phyloP scores from a whole-genome alignment of 2,797 vertebrate genomes.

The Brachyrhaphis roseni region DNA sequence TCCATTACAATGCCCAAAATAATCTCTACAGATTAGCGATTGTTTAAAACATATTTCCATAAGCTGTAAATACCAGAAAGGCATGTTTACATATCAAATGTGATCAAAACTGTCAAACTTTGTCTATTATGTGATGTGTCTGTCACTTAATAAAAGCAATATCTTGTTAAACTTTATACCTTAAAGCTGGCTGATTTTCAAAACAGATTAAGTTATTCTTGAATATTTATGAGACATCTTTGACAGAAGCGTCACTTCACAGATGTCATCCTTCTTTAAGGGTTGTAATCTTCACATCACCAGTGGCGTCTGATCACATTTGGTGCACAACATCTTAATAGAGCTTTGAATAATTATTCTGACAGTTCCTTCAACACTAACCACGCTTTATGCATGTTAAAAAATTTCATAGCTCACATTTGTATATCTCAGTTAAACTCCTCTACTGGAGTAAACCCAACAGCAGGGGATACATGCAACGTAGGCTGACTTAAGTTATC shows the following conservation, averaged over 20 bases:
- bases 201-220: slow-evolving; percentile 38
- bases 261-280: slow-evolving; percentile 57
- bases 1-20: not conserved
- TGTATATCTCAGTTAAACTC: slow-evolving; percentile 24
- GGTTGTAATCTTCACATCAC: slow-evolving; percentile 66
- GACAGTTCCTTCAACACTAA: slow-evolving; percentile 46
- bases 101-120: not conserved
- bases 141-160: slow-evolving; percentile 5
- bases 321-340: slow-evolving; percentile 40
- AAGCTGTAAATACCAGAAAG: not conserved
- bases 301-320: slow-evolving; percentile 30
- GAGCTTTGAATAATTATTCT: slow-evolving; percentile 47
- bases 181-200: slow-evolving; percentile 39
- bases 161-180: slow-evolving; percentile 26
- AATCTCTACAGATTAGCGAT: not conserved
- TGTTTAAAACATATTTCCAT: not conserved
- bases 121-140: slow-evolving; percentile 7
- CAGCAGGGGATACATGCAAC: slow-evolving; percentile 10
- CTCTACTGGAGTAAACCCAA: slow-evolving; percentile 25
- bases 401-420: slow-evolving; percentile 15
- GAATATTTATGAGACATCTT: slow-evolving; percentile 58
- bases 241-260: slow-evolving; percentile 61
- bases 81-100: slow-evolving; percentile 4
- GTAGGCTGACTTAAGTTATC: slow-evolving; percentile 49
- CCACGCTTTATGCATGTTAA: slow-evolving; percentile 21